Evolutionary conservation across 2,113 vertebrate genomes (phyloP).

Genomic region (Capreolus pygargus): DNA sequence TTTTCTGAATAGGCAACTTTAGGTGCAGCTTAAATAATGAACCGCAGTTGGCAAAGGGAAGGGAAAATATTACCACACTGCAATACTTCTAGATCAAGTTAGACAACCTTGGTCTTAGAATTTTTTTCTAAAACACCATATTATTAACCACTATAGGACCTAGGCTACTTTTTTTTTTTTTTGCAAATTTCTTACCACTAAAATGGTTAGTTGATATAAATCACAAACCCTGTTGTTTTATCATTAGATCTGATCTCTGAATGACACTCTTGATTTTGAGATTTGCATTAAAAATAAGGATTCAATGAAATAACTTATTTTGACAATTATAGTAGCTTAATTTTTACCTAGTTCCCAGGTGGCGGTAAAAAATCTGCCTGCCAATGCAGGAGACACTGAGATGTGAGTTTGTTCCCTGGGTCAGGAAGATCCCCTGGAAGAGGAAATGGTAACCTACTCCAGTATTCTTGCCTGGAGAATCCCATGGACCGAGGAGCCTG

Average conservation of each 20-base stretch:
- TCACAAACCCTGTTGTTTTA: background rate
- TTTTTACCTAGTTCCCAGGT: background rate
- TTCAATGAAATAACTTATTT: background rate
- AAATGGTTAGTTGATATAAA: background rate
- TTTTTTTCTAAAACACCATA: background rate
- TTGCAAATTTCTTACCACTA: background rate
- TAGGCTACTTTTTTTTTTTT: background rate
- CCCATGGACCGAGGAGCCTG: background rate
- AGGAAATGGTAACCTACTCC: background rate
- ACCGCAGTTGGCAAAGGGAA: background rate
- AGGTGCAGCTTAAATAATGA: background rate
- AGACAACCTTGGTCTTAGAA: background rate
- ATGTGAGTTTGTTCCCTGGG: background rate
- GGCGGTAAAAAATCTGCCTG: background rate
- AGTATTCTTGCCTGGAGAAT: background rate
- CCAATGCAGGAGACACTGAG: background rate
- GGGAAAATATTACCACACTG: too few relatives aligned
- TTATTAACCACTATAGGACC: background rate
- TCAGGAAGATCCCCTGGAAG: background rate
- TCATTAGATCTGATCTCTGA: background rate
- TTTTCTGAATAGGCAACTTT: background rate
- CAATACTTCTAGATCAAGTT: background rate
- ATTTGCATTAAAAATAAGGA: background rate
- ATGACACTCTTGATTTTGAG: background rate
- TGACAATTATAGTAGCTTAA: background rate